A percentile compares a stretch with the other conserved stretches of the same genome.
Conservation (phyloP, 2,113 vertebrate genomes). For the Psittacula cyanocephala region DNA sequence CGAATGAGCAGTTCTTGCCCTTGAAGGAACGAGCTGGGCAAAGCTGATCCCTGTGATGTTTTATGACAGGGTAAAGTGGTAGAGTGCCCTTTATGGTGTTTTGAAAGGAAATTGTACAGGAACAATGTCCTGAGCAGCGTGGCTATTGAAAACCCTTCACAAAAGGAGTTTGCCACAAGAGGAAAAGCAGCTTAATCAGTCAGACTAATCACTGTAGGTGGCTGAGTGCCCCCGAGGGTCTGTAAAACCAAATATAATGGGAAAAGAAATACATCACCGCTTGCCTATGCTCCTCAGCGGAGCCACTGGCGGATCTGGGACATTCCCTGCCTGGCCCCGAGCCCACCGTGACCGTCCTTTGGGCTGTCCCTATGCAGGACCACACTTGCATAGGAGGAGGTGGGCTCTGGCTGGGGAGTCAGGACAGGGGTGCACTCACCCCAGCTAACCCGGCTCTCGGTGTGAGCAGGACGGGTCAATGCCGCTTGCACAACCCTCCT, state of each 20-base stretch:
- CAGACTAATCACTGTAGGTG: constrained; percentile 44
- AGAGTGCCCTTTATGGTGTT: constrained; percentile 25
- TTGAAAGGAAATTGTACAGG: constrained; percentile 39
- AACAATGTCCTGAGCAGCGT: background rate
- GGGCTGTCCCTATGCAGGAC: background rate
- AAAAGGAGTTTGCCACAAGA: constrained; percentile 47
- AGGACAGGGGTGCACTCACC: background rate
- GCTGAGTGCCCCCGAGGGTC: constrained; percentile 52
- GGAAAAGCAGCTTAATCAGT: constrained; percentile 64
- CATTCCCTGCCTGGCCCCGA: background rate
- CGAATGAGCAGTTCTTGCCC: background rate
- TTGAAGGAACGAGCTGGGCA: background rate
- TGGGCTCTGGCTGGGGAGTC: background rate
- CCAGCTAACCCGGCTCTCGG: background rate
- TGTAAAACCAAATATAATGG: constrained; percentile 61
- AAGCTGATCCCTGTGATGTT: background rate
- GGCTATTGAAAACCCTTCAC: constrained; percentile 42
- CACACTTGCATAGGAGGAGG: background rate
- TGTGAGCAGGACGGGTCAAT: background rate
- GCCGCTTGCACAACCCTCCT: background rate
- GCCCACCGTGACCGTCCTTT: fast-evolving
- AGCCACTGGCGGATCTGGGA: background rate
- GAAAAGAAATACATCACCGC: constrained; percentile 34
- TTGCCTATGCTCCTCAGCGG: background rate
- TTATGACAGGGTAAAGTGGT: constrained; percentile 13